Evolutionary conservation across 2,888 invertebrate genomes (phyloP).

Genomic region (Cactoblastis cactorum): DNA sequence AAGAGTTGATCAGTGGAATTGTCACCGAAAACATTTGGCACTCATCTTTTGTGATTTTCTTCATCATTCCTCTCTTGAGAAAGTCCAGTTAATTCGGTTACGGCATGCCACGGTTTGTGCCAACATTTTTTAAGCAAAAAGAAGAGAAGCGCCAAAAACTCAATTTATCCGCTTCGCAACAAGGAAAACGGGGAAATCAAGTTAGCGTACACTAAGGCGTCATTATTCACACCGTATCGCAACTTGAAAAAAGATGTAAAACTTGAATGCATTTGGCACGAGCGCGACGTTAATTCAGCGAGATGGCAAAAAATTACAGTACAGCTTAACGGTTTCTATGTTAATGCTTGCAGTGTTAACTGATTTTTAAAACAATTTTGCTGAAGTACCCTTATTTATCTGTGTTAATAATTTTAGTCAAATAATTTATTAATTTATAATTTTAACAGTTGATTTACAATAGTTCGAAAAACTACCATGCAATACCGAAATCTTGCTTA

Average conservation of each 20-base stretch:
- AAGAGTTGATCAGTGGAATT: no score
- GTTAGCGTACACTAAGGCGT: slow-evolving; percentile 31
- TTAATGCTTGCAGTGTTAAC: background rate
- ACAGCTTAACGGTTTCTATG: background rate
- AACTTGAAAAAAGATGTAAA: slow-evolving; percentile 6
- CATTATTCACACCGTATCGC: slow-evolving; percentile 20
- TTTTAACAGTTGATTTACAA: no score
- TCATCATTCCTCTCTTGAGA: slow-evolving; percentile 4
- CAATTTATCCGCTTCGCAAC: slow-evolving; percentile 33
- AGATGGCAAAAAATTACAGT: slow-evolving; percentile 2
- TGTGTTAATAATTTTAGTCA: no score
- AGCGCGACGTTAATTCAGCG: background rate
- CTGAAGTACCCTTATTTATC: no score
- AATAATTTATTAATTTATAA: no score
- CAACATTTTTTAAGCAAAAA: slow-evolving; percentile 29
- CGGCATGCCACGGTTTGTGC: slow-evolving; percentile 10
- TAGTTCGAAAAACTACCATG: no score
- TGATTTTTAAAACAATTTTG: background rate
- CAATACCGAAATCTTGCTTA: no score
- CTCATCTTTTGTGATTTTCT: slow-evolving; percentile 5
- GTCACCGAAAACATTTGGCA: no score
- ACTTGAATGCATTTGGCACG: slow-evolving; percentile 9
- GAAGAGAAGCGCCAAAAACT: slow-evolving; percentile 34
- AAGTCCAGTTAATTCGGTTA: slow-evolving; percentile 13
- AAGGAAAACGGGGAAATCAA: slow-evolving; percentile 36